Evolutionary conservation across 2,797 vertebrate genomes (phyloP).

Genomic region (Microctenopoma steveboyesi): DNA sequence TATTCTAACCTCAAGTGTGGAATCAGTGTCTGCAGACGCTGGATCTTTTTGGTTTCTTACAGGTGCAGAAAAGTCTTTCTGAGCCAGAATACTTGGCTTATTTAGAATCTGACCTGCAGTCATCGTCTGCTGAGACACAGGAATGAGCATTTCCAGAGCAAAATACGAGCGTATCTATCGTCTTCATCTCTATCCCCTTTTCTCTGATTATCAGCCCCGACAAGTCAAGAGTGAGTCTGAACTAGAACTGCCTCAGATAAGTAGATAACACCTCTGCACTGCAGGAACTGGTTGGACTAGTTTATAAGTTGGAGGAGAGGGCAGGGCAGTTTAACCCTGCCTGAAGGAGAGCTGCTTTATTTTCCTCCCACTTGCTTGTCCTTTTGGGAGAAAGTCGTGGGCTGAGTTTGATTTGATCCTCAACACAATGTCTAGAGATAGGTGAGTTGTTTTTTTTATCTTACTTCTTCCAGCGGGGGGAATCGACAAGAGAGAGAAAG

Average conservation of each 20-base stretch:
- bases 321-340: conserved; percentile 79
- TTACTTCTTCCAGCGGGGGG: conserved; percentile 15
- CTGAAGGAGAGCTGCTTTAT: conserved; percentile 63
- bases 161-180: conserved; percentile 17
- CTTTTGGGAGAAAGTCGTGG: conserved; percentile 57
- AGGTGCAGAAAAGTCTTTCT: background rate
- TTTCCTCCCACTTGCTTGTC: conserved; percentile 60
- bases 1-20: conserved; percentile 19
- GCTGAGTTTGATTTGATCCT: conserved; percentile 48
- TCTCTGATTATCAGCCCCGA: conserved; percentile 44
- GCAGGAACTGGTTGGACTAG: conserved; percentile 84
- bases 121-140: background rate
- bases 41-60: conserved; percentile 22
- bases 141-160: conserved; percentile 6
- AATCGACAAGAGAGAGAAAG: conserved; percentile 42
- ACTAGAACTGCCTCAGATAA: conserved; percentile 72
- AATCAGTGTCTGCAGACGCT: conserved; percentile 13
- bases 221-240: conserved; percentile 72
- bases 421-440: conserved; percentile 46
- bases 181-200: conserved; percentile 51
- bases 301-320: conserved; percentile 79
- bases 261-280: conserved; percentile 72
- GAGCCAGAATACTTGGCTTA: background rate
- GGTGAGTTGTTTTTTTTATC: conserved; percentile 59
- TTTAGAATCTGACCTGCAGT: conserved; percentile 4